A percentile compares a stretch with the other conserved stretches of the same genome.
Evolutionary conservation across 2,888 invertebrate genomes (phyloP).

Genomic region (Eristalis pertinax): DNA sequence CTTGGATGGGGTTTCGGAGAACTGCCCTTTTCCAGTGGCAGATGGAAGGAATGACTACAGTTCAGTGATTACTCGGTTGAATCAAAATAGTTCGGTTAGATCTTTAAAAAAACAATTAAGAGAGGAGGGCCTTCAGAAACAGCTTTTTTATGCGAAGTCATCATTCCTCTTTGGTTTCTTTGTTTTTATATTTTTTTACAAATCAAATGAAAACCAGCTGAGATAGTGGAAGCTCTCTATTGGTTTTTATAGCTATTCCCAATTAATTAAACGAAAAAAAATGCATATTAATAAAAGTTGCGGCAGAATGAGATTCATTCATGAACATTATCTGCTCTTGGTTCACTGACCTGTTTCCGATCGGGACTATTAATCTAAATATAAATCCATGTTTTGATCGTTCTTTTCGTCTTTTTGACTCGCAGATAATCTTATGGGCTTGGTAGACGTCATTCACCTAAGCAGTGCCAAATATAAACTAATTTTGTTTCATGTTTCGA

Average conservation of each 20-base stretch:
- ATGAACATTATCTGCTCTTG: neutral
- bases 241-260: neutral
- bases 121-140: too few species aligned
- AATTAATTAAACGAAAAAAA: neutral
- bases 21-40: too few species aligned
- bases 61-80: too few species aligned
- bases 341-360: neutral
- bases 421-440: neutral
- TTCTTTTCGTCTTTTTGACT: neutral
- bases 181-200: too few species aligned
- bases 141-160: too few species aligned
- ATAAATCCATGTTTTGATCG: conserved; percentile 1
- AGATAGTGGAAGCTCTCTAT: neutral
- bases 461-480: neutral
- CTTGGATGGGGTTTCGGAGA: too few species aligned
- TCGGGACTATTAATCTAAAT: neutral
- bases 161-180: too few species aligned
- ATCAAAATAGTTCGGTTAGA: too few species aligned
- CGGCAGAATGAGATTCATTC: neutral
- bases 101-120: too few species aligned
- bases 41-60: too few species aligned
- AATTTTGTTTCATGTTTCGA: neutral
- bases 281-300: neutral
- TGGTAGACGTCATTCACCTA: neutral
- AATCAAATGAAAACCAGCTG: too few species aligned